Conservation (phyloP, 2,113 vertebrate genomes). For the Antechinus stuartii region DNA sequence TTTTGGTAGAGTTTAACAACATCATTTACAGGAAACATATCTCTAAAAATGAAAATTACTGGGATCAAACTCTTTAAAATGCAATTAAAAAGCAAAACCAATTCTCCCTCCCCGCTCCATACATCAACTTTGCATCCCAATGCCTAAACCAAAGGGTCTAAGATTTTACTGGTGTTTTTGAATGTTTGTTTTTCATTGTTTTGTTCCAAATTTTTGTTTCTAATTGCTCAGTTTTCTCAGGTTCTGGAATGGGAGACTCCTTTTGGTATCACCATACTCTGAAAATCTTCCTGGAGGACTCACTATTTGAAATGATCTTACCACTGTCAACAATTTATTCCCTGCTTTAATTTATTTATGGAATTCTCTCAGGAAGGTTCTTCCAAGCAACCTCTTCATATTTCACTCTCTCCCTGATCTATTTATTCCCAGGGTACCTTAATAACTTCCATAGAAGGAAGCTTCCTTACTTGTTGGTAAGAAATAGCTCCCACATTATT, state of each 20-base stretch:
- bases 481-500: constrained; percentile 33
- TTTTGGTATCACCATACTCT: not conserved
- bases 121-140: not conserved
- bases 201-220: constrained; percentile 38
- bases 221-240: constrained; percentile 13
- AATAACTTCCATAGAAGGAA: constrained; percentile 16
- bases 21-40: constrained; percentile 65
- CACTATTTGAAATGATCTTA: not conserved
- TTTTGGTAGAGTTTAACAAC: constrained; percentile 76
- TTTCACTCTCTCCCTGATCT: not conserved
- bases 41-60: constrained; percentile 63
- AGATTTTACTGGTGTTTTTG: not conserved
- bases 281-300: not conserved
- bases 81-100: constrained; percentile 32
- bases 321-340: not conserved
- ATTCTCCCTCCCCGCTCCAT: not conserved
- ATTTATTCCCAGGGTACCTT: constrained; percentile 12
- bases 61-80: constrained; percentile 35
- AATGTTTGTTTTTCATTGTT: not conserved
- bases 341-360: not conserved
- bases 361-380: not conserved
- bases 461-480: constrained; percentile 38
- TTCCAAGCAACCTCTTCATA: constrained; percentile 31
- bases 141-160: constrained; percentile 23
- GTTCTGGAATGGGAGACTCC: constrained; percentile 24